Base-by-base conservation (phyloP, 2,113 vertebrate genomes). In the Thalassoma bifasciatum region DNA sequence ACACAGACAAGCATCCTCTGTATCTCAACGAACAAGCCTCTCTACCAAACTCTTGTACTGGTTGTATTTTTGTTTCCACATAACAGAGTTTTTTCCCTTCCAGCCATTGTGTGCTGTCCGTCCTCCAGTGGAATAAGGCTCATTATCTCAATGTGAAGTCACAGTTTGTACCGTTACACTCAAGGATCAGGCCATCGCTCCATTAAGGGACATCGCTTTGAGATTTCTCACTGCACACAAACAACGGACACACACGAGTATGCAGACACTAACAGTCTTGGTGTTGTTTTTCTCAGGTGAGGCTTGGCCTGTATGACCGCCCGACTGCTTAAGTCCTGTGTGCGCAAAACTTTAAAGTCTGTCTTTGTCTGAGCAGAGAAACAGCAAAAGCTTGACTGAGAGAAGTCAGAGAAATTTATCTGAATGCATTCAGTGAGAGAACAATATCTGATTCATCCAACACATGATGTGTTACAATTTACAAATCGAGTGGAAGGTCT, bases 101-200 rank as follows among this genome's bases (percentile, higher is more conserved):
- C 8, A 81, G 82, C 61, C 72, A 52, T 2, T 38, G 54, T 73
- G 78, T 71, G 71, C 65, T 34, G 22, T 67, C 81, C 80, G 44
- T 82, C 81, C 79, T 77, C 62, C 69, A 75, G 82, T 72, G 75
- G 70, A 89, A 83, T 68, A 46, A 66, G 61, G 30, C 88, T 94
- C 89, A 91, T 93, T 93, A 93, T 88, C 86, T 83, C 83, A 80
- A 93, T 91, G 89, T 89, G 84, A 85, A 89, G 86, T 92, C 88
- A 88, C 82, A 90, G 81, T 81, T 83, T 88, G 71, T 72, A 84
- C 70, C 54, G 62, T 83, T 80, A 79, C 10, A 72, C 88, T 79
- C 61, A 71, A 72, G 83, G 86, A 87, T 86, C 77, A 64, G 74
- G 64, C 64, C 75, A 72, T 84, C 75, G 74, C 66, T 73, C 77